Evolutionary conservation across 2,797 vertebrate species (phyloP).

Genomic region (Miichthys miiuy): DNA sequence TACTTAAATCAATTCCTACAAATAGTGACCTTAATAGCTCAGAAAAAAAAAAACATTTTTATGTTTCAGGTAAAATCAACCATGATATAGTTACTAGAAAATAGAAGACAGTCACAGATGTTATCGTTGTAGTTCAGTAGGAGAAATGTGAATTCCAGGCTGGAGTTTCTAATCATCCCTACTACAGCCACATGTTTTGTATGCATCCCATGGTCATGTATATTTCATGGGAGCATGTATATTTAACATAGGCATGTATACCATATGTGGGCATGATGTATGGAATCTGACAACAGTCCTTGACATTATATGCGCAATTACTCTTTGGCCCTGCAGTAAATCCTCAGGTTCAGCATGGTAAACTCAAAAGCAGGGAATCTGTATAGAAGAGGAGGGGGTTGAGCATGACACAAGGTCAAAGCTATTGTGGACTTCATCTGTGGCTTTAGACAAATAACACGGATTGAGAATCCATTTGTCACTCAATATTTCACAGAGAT

Average conservation of each 20-base stretch:
- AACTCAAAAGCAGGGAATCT: constrained; percentile 62
- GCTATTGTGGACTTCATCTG: constrained; percentile 75
- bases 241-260: constrained; percentile 75
- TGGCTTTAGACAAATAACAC: constrained; percentile 70
- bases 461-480: constrained; percentile 79
- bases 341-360: constrained; percentile 60
- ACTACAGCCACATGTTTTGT: constrained; percentile 47
- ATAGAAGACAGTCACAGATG: constrained; percentile 25
- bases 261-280: constrained; percentile 78
- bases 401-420: constrained; percentile 78
- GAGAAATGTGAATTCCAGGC: constrained; percentile 46
- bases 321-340: constrained; percentile 74
- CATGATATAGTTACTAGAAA: background rate
- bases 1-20: constrained; percentile 24
- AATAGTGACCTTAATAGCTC: constrained; percentile 15
- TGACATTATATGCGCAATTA: constrained; percentile 82
- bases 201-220: constrained; percentile 69
- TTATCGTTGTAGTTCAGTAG: constrained; percentile 31
- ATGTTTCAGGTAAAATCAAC: background rate
- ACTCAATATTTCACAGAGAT: constrained; percentile 75
- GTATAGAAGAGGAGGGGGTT: constrained; percentile 11
- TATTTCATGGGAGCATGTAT: constrained; percentile 82
- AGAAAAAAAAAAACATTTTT: background rate
- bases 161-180: constrained; percentile 51
- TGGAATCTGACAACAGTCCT: constrained; percentile 80